Base-by-base conservation (phyloP, 2,797 vertebrate genomes). In the Eulemur mongoz region DNA sequence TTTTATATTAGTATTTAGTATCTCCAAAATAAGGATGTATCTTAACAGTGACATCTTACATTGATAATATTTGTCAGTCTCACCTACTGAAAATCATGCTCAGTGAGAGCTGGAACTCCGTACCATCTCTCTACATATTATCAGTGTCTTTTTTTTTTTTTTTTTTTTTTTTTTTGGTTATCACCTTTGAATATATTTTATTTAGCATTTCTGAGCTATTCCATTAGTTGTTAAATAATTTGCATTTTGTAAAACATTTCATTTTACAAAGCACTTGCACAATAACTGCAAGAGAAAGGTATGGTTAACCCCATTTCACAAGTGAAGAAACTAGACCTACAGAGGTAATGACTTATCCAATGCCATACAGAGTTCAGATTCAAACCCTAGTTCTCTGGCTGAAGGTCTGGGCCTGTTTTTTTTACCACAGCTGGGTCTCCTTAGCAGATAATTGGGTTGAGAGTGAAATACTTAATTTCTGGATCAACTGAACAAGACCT, bases 191-290 rank as follows among this genome's bases (percentile, higher is more conserved):
- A 79, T 65, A 70, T 50, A 63, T 85, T 92, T 85, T 88, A 82
- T 83, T 93, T 79, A 61, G 72, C 25, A 57, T 94, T 82, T 63
- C 38, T 81, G 50, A 73, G 54, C 54, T 76, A 65, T 91, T 80
- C 35, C 27, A 73, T 85, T 54, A 35, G 23, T 89, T 89, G 27
- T 81, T 61, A 82, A 93, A 50, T 82, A 89, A 86, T 80, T 93
- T 91, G 23, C 14, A 72, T 87, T 63, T 63, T 81, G 61, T 67
- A 73, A 78, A 96, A 69, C 0, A 2, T 92, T 92, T 81, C 35
- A 84, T 86, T 89, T 89, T 95, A 87, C 13, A 72, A 76, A 57
- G 17, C 61, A 22, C 75, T 67, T 91, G 75, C 57, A 59, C 10
- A 73, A 50, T 76, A 81, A 91, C 35, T 35, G 15, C 20, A 67